phyloP scores from a whole-genome alignment of 2,797 vertebrate species.

The Coregonus sp. region DNA sequence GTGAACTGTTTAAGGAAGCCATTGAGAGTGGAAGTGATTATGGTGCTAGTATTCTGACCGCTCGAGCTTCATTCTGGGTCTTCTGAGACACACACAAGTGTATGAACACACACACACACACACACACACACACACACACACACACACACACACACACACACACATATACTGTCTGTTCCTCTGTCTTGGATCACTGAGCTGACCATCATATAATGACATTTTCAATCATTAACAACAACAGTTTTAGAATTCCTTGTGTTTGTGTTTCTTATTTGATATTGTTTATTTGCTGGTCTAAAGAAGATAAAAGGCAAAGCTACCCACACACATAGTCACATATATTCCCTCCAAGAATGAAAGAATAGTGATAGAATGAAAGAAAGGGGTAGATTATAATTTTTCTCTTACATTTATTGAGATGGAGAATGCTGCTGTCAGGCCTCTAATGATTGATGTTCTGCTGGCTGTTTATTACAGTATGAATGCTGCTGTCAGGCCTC shows the following conservation, averaged over 20 bases:
- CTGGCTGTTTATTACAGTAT: too few relatives aligned
- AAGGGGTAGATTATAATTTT: slow-evolving; percentile 18
- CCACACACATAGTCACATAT: background rate
- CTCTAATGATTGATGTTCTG: too few relatives aligned
- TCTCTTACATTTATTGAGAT: slow-evolving; percentile 16
- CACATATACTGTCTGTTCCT: background rate
- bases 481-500: too few relatives aligned
- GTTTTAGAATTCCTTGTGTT: slow-evolving; percentile 13
- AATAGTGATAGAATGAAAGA: background rate
- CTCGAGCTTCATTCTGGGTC: background rate
- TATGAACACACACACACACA: too few relatives aligned
- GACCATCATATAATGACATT: slow-evolving; percentile 40
- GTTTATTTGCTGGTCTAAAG: slow-evolving; percentile 30
- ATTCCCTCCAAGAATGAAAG: background rate
- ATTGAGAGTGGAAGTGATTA: slow-evolving; percentile 68
- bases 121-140: too few relatives aligned
- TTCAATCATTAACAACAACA: slow-evolving; percentile 45
- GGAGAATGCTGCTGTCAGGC: too few relatives aligned
- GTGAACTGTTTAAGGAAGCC: slow-evolving; percentile 68
- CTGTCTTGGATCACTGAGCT: slow-evolving; percentile 19
- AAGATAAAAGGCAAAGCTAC: background rate
- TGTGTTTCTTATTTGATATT: slow-evolving; percentile 40
- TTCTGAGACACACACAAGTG: background rate
- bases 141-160: background rate
- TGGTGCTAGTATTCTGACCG: slow-evolving; percentile 50